phyloP scores from a whole-genome alignment of 2,888 invertebrate genomes.

The Hedychridium roseum region DNA sequence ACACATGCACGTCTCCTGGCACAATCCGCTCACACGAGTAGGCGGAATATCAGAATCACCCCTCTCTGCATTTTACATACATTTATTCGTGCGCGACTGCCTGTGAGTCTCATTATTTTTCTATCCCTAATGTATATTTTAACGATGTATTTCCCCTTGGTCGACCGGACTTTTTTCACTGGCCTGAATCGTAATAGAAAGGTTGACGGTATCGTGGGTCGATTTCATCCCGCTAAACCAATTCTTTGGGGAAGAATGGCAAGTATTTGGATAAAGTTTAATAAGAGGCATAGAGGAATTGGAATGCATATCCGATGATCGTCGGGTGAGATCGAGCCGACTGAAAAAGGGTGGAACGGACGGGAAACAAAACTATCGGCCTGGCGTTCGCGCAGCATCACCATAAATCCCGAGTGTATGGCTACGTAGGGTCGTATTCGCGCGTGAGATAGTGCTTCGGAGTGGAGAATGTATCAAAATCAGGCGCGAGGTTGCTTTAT shows the following conservation, averaged over 20 bases:
- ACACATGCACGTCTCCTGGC: constrained; percentile 8
- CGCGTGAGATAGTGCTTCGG: constrained; percentile 63
- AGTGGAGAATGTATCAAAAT: constrained; percentile 64
- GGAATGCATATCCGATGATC: no score
- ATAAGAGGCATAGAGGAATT: no score
- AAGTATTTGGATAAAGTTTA: no score
- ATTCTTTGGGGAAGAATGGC: no score
- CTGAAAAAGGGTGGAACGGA: constrained; percentile 18
- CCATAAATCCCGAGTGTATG: constrained; percentile 60
- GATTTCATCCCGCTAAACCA: no score
- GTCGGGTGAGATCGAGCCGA: no score
- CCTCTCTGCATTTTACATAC: constrained; percentile 31
- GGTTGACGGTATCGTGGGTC: no score
- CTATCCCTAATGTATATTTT: constrained; percentile 50
- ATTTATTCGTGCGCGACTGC: constrained; percentile 16
- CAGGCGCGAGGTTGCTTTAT: constrained; percentile 65
- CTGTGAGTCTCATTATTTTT: constrained; percentile 34
- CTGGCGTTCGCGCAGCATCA: constrained; percentile 50
- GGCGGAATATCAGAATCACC: constrained; percentile 46
- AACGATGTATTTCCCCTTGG: constrained; percentile 35
- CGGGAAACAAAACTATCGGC: constrained; percentile 45
- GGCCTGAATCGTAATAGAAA: constrained; percentile 13
- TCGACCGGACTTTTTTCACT: constrained; percentile 10
- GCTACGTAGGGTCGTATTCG: constrained; percentile 63
- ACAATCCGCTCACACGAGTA: no score